Conservation (phyloP, 1,140 invertebrate genomes). For the Sinella curviseta region DNA sequence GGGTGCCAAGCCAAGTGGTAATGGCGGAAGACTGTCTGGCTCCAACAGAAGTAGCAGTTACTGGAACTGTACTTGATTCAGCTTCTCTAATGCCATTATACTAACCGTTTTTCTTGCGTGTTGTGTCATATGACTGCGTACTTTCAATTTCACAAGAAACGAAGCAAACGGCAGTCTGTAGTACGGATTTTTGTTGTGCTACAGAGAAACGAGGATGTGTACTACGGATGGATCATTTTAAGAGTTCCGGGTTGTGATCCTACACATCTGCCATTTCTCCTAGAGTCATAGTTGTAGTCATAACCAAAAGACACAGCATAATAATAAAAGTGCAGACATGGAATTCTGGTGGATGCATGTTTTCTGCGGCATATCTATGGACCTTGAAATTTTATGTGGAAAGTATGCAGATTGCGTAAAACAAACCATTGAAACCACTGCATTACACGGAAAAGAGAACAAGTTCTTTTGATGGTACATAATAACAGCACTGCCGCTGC, state of each 20-base stretch:
- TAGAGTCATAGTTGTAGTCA: background rate
- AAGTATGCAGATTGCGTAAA: background rate
- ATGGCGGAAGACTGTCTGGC: constrained; percentile 26
- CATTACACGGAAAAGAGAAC: background rate
- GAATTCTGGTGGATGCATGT: background rate
- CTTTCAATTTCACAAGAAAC: too few species aligned
- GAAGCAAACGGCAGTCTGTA: too few species aligned
- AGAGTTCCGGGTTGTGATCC: constrained; percentile 25
- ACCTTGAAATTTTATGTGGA: background rate
- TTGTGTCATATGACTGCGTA: too few species aligned
- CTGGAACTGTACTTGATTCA: too few species aligned
- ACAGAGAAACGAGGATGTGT: background rate
- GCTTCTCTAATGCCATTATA: background rate
- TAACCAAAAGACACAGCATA: background rate
- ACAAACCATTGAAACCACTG: background rate
- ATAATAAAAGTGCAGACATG: background rate
- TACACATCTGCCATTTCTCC: constrained; percentile 22
- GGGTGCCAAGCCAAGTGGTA: constrained; percentile 1
- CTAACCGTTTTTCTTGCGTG: background rate
- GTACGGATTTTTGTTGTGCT: too few species aligned
- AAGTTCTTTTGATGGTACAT: background rate
- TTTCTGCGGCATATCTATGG: background rate
- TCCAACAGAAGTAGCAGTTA: too few species aligned
- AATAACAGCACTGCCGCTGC: background rate
- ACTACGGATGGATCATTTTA: constrained; percentile 14